Conservation (phyloP, 2,113 vertebrate species). For the Sebastes schlegelii region DNA sequence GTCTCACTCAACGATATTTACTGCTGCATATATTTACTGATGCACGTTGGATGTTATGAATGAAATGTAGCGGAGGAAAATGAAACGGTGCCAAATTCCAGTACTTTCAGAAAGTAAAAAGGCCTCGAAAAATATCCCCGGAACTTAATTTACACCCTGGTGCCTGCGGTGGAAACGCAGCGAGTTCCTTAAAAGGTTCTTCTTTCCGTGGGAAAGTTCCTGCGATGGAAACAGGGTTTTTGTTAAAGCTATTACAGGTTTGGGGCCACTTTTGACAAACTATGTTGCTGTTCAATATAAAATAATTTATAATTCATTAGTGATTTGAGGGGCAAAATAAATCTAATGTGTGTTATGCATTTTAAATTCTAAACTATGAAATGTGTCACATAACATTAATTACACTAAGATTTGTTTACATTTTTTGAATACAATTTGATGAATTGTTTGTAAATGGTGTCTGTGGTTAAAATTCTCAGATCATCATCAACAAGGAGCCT, state of each 20-base stretch:
- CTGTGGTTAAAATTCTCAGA: constrained; percentile 79
- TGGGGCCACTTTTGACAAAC: neutral
- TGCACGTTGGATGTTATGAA: no score
- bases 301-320: neutral
- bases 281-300: neutral
- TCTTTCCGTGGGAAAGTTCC: no score
- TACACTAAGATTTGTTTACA: neutral
- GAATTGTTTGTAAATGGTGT: neutral
- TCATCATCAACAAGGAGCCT: constrained; percentile 93
- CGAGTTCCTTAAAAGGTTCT: no score
- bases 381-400: neutral
- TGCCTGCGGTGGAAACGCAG: no score
- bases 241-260: neutral
- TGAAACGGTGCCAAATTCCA: no score
- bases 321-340: neutral
- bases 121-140: no score
- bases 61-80: no score
- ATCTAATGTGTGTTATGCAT: neutral
- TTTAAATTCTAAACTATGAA: neutral
- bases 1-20: no score
- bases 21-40: no score
- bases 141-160: no score
- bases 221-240: no score
- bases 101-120: no score
- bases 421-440: neutral